These are phyloP conservation scores for Atethmia centrago DNA, from an alignment of 2,888 invertebrate species.

Conservation along the genomic window DNA sequence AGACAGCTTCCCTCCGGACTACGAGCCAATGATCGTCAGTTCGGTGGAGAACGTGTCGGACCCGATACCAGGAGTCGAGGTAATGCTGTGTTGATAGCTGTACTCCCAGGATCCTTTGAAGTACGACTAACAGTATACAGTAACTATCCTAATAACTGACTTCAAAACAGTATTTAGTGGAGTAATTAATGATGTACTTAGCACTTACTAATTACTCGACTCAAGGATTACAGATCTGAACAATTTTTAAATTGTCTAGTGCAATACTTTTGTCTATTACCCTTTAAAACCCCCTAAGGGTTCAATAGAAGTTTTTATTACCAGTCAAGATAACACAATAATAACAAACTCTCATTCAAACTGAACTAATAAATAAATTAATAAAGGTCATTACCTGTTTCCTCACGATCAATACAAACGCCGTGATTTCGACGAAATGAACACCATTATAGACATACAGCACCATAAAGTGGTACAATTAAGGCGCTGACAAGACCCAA, in stretches of 20 bases:
- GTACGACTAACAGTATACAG: neutral
- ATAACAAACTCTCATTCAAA: conserved; percentile 3
- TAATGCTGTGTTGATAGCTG: conserved; percentile 16
- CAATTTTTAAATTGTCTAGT: neutral
- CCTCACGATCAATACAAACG: conserved; percentile 1
- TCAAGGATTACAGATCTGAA: no score
- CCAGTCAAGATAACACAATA: neutral
- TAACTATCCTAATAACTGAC: neutral
- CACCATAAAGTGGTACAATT: conserved; percentile 12
- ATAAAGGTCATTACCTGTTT: neutral
- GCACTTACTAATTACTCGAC: no score
- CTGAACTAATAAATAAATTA: no score
- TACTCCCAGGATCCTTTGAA: neutral
- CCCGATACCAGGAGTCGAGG: conserved; percentile 72
- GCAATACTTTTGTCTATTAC: neutral
- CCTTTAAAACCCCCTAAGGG: neutral
- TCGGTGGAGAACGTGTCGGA: conserved; percentile 66
- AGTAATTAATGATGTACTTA: no score
- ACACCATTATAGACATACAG: conserved; percentile 11
- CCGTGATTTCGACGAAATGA: conserved; percentile 10
- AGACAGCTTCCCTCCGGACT: conserved; percentile 75
- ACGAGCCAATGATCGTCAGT: conserved; percentile 72
- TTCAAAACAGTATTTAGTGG: no score
- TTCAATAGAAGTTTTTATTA: neutral
- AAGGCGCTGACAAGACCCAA: no score